These are phyloP conservation scores for Ladona fulva DNA, from an alignment of 1,140 invertebrate species.

Conservation along the genomic window DNA sequence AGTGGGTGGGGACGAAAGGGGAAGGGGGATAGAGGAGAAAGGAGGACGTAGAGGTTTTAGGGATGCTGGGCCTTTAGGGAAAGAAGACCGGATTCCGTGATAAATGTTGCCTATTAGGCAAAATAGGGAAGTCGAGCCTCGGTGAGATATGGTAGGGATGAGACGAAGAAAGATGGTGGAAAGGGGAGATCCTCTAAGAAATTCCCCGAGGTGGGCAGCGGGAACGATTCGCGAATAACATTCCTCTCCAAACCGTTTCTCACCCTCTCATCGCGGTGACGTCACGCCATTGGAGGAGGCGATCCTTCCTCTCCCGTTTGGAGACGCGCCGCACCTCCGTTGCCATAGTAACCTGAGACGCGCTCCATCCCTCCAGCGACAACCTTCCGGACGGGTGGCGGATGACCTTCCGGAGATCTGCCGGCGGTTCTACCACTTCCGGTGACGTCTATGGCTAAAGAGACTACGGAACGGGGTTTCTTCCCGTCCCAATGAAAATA, in stretches of 20 bases:
- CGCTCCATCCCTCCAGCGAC: not conserved
- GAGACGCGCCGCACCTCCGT: not conserved
- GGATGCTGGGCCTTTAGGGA: conserved; percentile 1
- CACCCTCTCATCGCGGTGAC: not conserved
- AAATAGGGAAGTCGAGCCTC: not conserved
- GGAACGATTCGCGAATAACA: not conserved
- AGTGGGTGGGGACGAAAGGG: not conserved
- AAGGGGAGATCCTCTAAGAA: not conserved
- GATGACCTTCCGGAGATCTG: not conserved
- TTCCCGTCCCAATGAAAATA: not conserved
- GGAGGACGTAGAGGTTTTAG: not conserved
- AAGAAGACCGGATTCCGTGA: not conserved
- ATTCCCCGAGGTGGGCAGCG: too few species aligned
- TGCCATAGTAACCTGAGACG: not conserved
- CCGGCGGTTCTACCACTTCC: too few species aligned
- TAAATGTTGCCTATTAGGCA: conserved; percentile 9
- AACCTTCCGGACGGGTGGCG: too few species aligned
- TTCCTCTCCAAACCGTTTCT: not conserved
- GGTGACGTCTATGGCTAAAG: too few species aligned
- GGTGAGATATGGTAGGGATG: not conserved
- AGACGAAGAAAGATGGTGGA: not conserved
- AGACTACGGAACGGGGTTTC: too few species aligned
- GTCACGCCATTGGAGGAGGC: not conserved
- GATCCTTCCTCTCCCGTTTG: not conserved
- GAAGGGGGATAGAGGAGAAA: not conserved